These are phyloP conservation scores for Plecturocebus donacophilus DNA, from an alignment of 2,113 vertebrate genomes.

Conservation along the genomic window DNA sequence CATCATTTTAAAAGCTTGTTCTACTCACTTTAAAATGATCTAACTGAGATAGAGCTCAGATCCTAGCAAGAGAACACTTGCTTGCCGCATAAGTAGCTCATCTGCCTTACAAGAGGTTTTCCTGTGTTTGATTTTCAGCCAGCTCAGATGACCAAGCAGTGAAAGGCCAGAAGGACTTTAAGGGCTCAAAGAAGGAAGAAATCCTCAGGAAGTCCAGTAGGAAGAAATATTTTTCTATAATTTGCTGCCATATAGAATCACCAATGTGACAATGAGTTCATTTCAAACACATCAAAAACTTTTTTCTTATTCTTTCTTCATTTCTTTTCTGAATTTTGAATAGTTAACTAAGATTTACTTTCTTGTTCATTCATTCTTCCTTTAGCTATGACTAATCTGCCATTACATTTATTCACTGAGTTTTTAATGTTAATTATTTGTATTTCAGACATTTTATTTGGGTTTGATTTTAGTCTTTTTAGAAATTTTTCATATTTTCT, in stretches of 20 bases:
- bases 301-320: neutral
- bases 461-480: neutral
- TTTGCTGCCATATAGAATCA: neutral
- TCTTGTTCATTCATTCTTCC: slow-evolving; percentile 29
- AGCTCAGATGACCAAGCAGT: neutral
- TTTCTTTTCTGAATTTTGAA: neutral
- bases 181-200: neutral
- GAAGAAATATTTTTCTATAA: neutral
- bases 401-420: neutral
- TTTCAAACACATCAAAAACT: neutral
- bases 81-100: neutral
- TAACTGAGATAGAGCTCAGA: neutral
- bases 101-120: slow-evolving; percentile 41
- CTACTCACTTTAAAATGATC: neutral
- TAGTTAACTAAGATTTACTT: neutral
- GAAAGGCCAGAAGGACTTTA: neutral
- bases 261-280: neutral
- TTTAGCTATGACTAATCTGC: neutral
- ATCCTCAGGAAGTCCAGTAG: neutral
- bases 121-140: slow-evolving; percentile 32
- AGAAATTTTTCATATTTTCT: neutral
- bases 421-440: slow-evolving; percentile 30
- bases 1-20: slow-evolving; percentile 24
- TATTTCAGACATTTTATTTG: neutral
- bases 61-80: neutral